Evolutionary conservation across 2,113 vertebrate genomes (phyloP), one percentile per base, ranked within the genome.

Genomic region (Coturnix japonica): DNA sequence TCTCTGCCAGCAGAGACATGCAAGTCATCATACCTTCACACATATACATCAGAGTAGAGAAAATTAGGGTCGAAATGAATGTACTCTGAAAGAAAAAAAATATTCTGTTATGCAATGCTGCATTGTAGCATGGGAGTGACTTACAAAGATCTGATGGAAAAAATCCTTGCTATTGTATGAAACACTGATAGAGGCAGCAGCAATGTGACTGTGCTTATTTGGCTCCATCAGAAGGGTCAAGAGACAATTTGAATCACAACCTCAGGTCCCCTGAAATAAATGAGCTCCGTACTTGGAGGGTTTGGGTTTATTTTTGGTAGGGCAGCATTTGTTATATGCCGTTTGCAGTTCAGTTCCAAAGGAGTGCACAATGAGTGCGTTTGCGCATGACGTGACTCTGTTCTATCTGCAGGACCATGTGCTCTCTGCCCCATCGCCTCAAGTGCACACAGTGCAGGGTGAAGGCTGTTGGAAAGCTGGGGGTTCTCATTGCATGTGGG

Each of bases 221-320:
- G 51, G 31, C 41, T 35, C 51, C 12, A 6, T 2, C 13, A 22
- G 41, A 49, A 65, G 75, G 33, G 53, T 41, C 67, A 63, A 10
- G 71, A 85, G 64, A 13, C 43, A 60, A 35, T 53, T 3, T 83
- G 67, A 33, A 6, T 74, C 56, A 81, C 7, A 39, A 12, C n/a
- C 85, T 82, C 23, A 16, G 67, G 51, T 64, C 37, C 33, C 87
- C 89, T 74, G 89, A 56, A 85, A 60, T 74, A 91, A 92, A 64
- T 53, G 75, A 94, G 91, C 84, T 94, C 60, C 86, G 75, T 87
- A 3, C 11, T 43, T 31, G 56, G 25, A 92, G 66, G 41, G n/a
- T 64, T 41, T 8, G 87, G 90, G 95, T 95, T 95, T 95, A 87
- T 95, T 96, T 94, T 92, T 92, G 95, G 95, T 71, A 5, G 91